Percentiles rank a stretch among this genome's conserved stretches.
Evolutionary conservation across 1,140 invertebrate species (phyloP).

Genomic region (Copidosoma floridanum): DNA sequence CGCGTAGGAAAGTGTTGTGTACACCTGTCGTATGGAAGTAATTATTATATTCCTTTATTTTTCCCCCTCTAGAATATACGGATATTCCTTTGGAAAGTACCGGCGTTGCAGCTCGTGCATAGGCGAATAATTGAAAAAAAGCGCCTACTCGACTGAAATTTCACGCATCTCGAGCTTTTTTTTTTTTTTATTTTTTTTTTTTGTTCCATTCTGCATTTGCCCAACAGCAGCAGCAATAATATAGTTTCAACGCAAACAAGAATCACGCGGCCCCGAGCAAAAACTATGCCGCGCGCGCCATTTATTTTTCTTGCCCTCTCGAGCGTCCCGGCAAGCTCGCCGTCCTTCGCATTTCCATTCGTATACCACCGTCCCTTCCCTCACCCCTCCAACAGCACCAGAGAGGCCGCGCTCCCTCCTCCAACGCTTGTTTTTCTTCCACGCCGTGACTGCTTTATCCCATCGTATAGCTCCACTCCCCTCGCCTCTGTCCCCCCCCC

Average conservation of each 20-base stretch:
- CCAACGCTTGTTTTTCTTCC: background rate
- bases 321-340: too few species aligned
- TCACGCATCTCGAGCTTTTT: background rate
- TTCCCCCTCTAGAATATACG: background rate
- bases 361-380: too few species aligned
- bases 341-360: too few species aligned
- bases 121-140: too few species aligned
- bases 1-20: too few species aligned
- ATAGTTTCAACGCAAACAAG: background rate
- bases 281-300: constrained; percentile 39
- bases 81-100: too few species aligned
- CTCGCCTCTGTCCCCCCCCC: background rate
- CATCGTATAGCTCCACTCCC: background rate
- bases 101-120: too few species aligned
- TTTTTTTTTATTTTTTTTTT: background rate
- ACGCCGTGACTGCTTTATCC: background rate
- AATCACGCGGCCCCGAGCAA: too few species aligned
- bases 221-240: background rate
- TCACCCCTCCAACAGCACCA: too few species aligned
- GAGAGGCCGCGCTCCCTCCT: constrained; percentile 12
- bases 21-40: too few species aligned
- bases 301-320: too few species aligned
- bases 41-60: too few species aligned
- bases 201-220: background rate
- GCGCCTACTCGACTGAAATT: background rate